Percentiles rank a stretch among this genome's conserved stretches.
Evolutionary conservation across 2,797 vertebrate species (phyloP).

Genomic region (Eupleurogrammus muticus): DNA sequence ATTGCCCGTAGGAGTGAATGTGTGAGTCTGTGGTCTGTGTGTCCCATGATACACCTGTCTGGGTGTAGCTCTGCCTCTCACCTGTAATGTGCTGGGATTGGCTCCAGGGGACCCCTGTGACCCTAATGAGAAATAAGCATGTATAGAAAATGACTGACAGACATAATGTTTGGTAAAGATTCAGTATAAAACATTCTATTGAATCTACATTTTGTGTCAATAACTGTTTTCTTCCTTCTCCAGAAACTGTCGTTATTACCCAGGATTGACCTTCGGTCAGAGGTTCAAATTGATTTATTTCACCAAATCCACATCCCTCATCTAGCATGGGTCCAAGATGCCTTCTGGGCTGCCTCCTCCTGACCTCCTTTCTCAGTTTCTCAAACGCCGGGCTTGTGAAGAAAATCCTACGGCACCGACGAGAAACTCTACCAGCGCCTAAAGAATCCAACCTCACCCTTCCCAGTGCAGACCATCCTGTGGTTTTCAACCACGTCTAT

Average conservation of each 20-base stretch:
- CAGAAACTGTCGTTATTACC: conserved; percentile 54
- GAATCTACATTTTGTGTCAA: conserved; percentile 11
- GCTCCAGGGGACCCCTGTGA: too few species aligned
- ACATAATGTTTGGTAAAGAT: background rate
- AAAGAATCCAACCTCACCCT: conserved; percentile 84
- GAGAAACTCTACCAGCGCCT: conserved; percentile 57
- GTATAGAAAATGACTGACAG: too few species aligned
- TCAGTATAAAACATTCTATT: background rate
- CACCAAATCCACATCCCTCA: conserved; percentile 3
- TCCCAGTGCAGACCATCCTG: conserved; percentile 83
- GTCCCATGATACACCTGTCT: too few species aligned
- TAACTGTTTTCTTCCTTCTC: conserved; percentile 37
- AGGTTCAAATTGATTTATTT: conserved; percentile 34
- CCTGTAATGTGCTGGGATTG: too few species aligned
- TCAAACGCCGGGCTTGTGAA: conserved; percentile 87
- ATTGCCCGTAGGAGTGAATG: too few species aligned
- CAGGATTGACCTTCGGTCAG: conserved; percentile 8
- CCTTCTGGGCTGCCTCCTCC: conserved; percentile 77
- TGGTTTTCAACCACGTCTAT: conserved; percentile 96
- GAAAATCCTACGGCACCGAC: conserved; percentile 88
- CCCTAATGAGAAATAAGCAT: too few species aligned
- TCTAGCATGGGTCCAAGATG: conserved; percentile 83
- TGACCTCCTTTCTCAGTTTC: conserved; percentile 78
- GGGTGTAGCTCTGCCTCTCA: too few species aligned
- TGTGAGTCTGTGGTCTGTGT: too few species aligned